Evolutionary conservation across 2,113 vertebrate genomes (phyloP).

Genomic region (Pica pica): DNA sequence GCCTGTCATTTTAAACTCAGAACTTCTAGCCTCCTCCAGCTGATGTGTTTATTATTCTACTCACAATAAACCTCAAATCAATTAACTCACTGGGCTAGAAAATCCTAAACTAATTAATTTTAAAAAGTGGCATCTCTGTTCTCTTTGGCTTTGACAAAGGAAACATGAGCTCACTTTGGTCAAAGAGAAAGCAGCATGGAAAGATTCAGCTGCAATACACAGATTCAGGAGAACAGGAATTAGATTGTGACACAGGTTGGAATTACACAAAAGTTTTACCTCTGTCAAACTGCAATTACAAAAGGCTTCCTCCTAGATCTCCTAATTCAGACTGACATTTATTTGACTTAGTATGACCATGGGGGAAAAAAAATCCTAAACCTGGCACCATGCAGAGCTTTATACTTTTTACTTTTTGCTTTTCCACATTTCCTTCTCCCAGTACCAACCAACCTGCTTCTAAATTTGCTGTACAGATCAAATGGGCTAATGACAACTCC

Average conservation of each 20-base stretch:
- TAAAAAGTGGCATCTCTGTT: background rate
- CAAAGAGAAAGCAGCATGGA: background rate
- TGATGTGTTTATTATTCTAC: background rate
- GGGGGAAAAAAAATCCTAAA: background rate
- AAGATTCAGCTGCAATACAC: background rate
- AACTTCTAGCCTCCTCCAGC: background rate
- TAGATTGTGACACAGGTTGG: background rate
- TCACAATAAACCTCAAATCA: background rate
- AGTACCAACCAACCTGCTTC: background rate
- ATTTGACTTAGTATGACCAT: background rate
- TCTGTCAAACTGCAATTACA: background rate
- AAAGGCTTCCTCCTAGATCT: background rate
- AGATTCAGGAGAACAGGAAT: background rate
- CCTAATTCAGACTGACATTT: background rate
- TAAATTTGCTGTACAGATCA: background rate
- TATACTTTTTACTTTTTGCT: background rate
- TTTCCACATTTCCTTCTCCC: background rate
- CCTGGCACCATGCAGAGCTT: background rate
- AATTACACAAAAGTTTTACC: background rate
- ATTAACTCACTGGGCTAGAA: background rate
- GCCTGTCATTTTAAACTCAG: background rate
- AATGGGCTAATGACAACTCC: background rate
- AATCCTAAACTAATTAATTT: background rate
- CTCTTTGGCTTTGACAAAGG: background rate
- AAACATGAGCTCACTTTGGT: background rate